Evolutionary conservation across 2,888 invertebrate species (phyloP), one percentile per base, ranked within the genome.

Genomic region (Hipparchia semele): DNA sequence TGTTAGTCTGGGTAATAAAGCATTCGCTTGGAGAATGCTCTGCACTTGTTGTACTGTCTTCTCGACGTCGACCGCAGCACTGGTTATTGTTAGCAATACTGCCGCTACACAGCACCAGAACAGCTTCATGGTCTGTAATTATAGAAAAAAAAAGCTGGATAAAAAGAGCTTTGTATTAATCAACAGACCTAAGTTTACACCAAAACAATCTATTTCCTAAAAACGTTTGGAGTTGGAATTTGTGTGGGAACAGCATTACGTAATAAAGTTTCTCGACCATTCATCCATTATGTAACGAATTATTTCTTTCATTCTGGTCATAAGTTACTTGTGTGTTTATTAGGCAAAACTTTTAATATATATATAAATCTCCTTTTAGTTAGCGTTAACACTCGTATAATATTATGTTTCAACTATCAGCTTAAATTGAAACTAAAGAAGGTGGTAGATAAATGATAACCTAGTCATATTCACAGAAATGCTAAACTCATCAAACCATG

Each of bases 21-120:
- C 90, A 83, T 96, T 95, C 5, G 93, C 87, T 80, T 94, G 91
- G 8, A 97, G 88, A 79, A 96, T 94, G 54, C 85, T 94, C 81
- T 96, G 95, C 2, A 97, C 96, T 88, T 96, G 96, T 80, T 94
- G 91, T 6, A 97, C 95, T 8, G 96, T 96, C 77, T 92, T 94
- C 79, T 95, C 95, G 0, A 95, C 90, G 77, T 94, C 94, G 3
- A 94, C 87, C 65, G 89, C 89, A 56, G 87, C 86, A 7, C 82
- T 75, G 2, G 82, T 81, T 39, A 82, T 78, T 72, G 81, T 75
- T 12, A 87, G 73, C 71, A 86, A 82, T 79, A 85, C 83, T 77
- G 86, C 82, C 73, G 79, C 64, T 8, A 87, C 56, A 80, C 84
- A 88, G 85, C 87, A 88, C 86, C 84, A 86, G 74, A 87, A 80